These are phyloP conservation scores for Leucophenga maculata DNA, from an alignment of 2,888 invertebrate genomes.

Conservation along the genomic window DNA sequence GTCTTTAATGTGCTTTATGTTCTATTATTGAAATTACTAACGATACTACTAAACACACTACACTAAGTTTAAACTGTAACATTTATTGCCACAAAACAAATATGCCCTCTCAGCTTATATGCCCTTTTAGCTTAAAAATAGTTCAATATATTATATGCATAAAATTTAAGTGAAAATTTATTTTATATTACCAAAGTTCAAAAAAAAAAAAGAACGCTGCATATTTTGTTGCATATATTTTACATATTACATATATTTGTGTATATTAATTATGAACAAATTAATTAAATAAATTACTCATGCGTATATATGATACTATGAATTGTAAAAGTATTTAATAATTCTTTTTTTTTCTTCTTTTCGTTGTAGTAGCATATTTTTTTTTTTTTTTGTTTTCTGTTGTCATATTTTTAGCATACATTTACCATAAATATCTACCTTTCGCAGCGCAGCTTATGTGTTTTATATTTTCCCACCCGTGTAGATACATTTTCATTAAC, in stretches of 20 bases:
- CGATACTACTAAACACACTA: too few relatives aligned
- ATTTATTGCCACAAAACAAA: too few relatives aligned
- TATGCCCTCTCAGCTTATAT: too few relatives aligned
- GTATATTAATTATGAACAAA: conserved; percentile 56
- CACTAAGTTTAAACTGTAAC: too few relatives aligned
- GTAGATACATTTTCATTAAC: conserved; percentile 12
- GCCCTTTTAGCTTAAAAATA: too few relatives aligned
- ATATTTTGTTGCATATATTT: background rate
- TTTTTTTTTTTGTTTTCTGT: background rate
- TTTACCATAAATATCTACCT: background rate
- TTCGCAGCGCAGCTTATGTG: background rate
- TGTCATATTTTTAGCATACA: background rate
- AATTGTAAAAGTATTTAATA: background rate
- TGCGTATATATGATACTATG: conserved; percentile 36
- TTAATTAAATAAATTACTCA: conserved; percentile 60
- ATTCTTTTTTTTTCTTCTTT: background rate
- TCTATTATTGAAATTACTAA: too few relatives aligned
- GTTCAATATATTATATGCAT: too few relatives aligned
- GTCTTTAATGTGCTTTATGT: too few relatives aligned
- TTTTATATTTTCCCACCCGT: too few relatives aligned
- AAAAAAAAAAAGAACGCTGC: background rate
- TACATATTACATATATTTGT: background rate
- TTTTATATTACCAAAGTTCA: background rate
- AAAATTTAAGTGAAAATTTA: background rate
- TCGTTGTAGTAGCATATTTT: too few relatives aligned